Percentiles rank a stretch among this genome's conserved stretches.
These are phyloP conservation scores for Drosophila testacea DNA, from an alignment of 2,888 invertebrate genomes.

Conservation along the genomic window DNA sequence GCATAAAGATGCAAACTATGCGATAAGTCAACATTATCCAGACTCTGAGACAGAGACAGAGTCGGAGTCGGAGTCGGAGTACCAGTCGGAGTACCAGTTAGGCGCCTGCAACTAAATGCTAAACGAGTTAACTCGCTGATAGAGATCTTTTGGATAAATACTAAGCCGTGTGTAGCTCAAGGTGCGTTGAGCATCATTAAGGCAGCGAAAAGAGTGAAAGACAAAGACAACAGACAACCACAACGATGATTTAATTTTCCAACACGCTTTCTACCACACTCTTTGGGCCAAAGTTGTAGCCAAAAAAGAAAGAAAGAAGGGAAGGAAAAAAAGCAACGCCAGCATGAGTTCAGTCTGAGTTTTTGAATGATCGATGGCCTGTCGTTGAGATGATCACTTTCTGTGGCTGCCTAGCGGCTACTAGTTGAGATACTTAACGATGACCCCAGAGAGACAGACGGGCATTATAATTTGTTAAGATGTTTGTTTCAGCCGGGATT, in stretches of 20 bases:
- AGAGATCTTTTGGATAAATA: slow-evolving; percentile 77
- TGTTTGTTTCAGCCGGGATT: slow-evolving; percentile 65
- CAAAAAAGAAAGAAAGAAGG: slow-evolving; percentile 30
- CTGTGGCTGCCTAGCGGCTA: slow-evolving; percentile 81
- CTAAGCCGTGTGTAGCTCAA: slow-evolving; percentile 65
- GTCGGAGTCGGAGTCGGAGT: background rate
- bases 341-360: slow-evolving; percentile 49
- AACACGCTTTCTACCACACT: slow-evolving; percentile 73
- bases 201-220: slow-evolving; percentile 43
- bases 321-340: slow-evolving; percentile 35
- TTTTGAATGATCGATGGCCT: slow-evolving; percentile 78
- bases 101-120: slow-evolving; percentile 83
- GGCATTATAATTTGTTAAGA: slow-evolving; percentile 77
- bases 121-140: slow-evolving; percentile 83
- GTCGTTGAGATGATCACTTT: slow-evolving; percentile 81
- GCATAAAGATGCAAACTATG: slow-evolving; percentile 67
- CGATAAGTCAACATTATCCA: slow-evolving; percentile 56
- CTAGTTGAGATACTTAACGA: slow-evolving; percentile 80
- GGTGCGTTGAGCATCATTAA: slow-evolving; percentile 79
- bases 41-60: slow-evolving; percentile 12
- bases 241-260: slow-evolving; percentile 81
- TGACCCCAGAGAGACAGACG: slow-evolving; percentile 26
- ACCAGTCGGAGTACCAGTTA: slow-evolving; percentile 36
- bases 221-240: slow-evolving; percentile 38
- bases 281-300: slow-evolving; percentile 39